Percentiles rank a stretch among this genome's conserved stretches.
phyloP scores from a whole-genome alignment of 2,888 invertebrate genomes.

The Cheilosia scutellata region DNA sequence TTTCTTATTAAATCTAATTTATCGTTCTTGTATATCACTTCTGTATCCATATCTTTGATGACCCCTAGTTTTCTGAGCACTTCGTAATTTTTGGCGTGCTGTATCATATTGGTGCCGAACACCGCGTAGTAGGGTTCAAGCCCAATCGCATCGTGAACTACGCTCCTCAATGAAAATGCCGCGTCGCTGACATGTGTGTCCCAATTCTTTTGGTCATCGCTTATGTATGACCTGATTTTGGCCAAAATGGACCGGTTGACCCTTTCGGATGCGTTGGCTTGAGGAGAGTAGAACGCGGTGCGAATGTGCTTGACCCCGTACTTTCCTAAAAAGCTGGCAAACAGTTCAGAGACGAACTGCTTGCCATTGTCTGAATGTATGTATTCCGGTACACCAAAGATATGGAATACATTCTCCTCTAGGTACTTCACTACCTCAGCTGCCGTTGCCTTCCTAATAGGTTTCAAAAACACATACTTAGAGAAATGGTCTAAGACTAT shows the following conservation, averaged over 20 bases:
- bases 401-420: background rate
- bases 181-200: background rate
- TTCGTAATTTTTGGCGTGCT: background rate
- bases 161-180: background rate
- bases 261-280: slow-evolving; percentile 52
- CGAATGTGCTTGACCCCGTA: slow-evolving; percentile 54
- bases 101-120: background rate
- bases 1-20: background rate
- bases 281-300: slow-evolving; percentile 53
- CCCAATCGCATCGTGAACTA: background rate
- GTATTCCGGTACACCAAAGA: background rate
- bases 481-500: slow-evolving; percentile 44
- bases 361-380: background rate
- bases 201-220: no score
- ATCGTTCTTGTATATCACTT: background rate
- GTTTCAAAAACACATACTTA: background rate
- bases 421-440: no score
- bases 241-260: background rate
- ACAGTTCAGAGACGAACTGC: slow-evolving; percentile 18
- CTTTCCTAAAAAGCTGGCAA: slow-evolving; percentile 24
- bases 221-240: background rate
- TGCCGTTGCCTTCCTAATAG: background rate
- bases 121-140: background rate
- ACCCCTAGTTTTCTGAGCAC: background rate
- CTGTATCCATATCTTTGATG: background rate